A percentile compares a stretch with the other conserved stretches of the same genome.
Evolutionary conservation across 2,888 invertebrate species (phyloP).

Genomic region (Melanophora roralis): DNA sequence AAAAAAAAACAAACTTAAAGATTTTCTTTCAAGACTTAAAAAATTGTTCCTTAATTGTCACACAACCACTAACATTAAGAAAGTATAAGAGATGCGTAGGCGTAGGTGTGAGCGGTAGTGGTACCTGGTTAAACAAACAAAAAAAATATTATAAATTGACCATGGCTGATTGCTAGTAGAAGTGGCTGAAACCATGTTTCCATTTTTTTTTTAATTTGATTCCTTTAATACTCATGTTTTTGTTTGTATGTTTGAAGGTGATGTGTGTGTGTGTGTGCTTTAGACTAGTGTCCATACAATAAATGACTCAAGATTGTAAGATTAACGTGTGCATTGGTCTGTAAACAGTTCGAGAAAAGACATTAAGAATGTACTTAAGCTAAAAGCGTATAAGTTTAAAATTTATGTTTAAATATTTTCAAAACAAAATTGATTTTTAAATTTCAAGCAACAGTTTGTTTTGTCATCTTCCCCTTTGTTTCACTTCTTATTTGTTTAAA

Average conservation of each 20-base stretch:
- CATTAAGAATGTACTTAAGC: slow-evolving; percentile 61
- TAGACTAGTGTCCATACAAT: slow-evolving; percentile 51
- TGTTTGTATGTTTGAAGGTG: too few species aligned
- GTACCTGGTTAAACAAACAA: slow-evolving; percentile 1
- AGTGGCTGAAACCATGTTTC: slow-evolving; percentile 9
- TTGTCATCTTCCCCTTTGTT: background rate
- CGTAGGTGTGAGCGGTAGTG: slow-evolving; percentile 44
- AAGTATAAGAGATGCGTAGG: slow-evolving; percentile 52
- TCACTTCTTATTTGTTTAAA: background rate
- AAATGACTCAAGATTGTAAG: slow-evolving; percentile 60
- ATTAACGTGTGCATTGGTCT: slow-evolving; percentile 58
- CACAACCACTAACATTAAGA: slow-evolving; percentile 7
- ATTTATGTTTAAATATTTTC: slow-evolving; percentile 56
- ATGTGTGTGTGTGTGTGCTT: background rate
- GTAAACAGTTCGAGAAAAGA: slow-evolving; percentile 52
- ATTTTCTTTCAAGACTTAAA: background rate
- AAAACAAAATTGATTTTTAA: slow-evolving; percentile 57
- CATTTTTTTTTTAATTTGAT: background rate
- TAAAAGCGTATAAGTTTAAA: slow-evolving; percentile 59
- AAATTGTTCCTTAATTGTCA: slow-evolving; percentile 53
- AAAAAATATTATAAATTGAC: background rate
- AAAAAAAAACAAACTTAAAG: background rate
- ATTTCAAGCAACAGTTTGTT: slow-evolving; percentile 1
- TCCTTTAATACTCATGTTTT: background rate
- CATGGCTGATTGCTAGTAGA: slow-evolving; percentile 27